Conservation (phyloP, 2,113 vertebrate species). For the mouse (Mus musculus) region GRCm39 chr2:56976501-56977000, state of each 20-base stretch:
- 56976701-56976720: background rate
- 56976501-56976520: background rate
- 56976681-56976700: background rate
- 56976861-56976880: conserved; percentile 14
- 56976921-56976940: background rate
- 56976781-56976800: background rate
- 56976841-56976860: background rate
- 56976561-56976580: background rate
- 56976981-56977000: background rate
- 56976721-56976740: background rate
- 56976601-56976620: background rate
- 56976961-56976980: background rate
- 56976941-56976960: background rate
- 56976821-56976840: background rate
- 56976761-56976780: background rate
- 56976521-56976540: background rate
- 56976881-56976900: background rate
- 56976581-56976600: background rate
- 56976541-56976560: background rate
- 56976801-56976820: background rate
- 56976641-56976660: background rate
- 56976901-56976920: background rate
- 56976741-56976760: background rate
- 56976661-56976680: background rate
- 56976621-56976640: background rate